phyloP scores from a whole-genome alignment of 1,140 invertebrate genomes.

The Lanistes nyassanus region DNA sequence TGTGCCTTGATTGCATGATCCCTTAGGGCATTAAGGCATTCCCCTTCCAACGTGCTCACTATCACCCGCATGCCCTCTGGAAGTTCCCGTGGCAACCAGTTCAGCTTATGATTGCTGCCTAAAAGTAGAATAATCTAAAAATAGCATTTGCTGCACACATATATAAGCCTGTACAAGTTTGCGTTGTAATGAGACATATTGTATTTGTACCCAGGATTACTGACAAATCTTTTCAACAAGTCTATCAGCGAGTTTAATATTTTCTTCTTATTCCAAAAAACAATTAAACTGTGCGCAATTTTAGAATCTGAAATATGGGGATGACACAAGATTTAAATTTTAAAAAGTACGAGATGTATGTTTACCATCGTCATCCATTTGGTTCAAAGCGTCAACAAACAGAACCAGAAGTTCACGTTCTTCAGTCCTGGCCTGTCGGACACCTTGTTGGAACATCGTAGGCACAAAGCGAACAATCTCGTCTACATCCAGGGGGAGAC shows the following conservation, averaged over 20 bases:
- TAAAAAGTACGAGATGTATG: no score
- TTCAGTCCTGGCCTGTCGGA: constrained; percentile 15
- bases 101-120: constrained; percentile 35
- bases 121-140: not conserved
- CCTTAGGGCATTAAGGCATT: constrained; percentile 25
- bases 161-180: no score
- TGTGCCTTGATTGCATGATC: constrained; percentile 23
- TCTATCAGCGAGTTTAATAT: not conserved
- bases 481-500: constrained; percentile 36
- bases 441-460: constrained; percentile 38
- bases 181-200: not conserved
- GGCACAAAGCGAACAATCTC: constrained; percentile 37
- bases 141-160: not conserved
- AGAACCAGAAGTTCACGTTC: constrained; percentile 33
- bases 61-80: constrained; percentile 32
- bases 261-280: no score
- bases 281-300: no score
- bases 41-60: constrained; percentile 43
- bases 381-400: constrained; percentile 52
- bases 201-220: no score
- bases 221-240: no score
- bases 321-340: no score
- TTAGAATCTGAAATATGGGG: no score
- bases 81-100: constrained; percentile 34
- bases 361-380: constrained; percentile 48